Evolutionary conservation across 1,140 invertebrate genomes (phyloP).

Genomic region (Zaprionus nigranus): DNA sequence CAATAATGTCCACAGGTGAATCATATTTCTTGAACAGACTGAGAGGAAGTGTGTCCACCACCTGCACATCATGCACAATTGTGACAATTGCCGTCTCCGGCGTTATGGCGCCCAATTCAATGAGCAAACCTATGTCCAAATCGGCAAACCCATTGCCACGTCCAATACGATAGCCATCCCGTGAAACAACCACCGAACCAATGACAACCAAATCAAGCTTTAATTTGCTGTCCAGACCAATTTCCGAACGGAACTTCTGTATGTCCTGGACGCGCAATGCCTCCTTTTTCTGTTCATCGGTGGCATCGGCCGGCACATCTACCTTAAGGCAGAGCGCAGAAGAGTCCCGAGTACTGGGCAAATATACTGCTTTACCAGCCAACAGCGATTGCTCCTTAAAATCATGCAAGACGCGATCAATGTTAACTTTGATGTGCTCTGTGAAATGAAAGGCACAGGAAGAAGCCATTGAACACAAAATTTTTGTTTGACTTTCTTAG

Average conservation of each 20-base stretch:
- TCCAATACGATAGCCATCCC: slow-evolving; percentile 91
- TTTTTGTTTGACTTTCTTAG: neutral
- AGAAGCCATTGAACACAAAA: neutral
- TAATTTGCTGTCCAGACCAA: slow-evolving; percentile 87
- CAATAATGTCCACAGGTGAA: slow-evolving; percentile 92
- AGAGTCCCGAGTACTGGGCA: slow-evolving; percentile 90
- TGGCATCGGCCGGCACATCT: slow-evolving; percentile 86
- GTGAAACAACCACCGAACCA: slow-evolving; percentile 93
- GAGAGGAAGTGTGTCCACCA: slow-evolving; percentile 89
- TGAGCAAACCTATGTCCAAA: slow-evolving; percentile 92
- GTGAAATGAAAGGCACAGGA: neutral
- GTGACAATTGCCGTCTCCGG: slow-evolving; percentile 90
- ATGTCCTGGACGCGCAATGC: slow-evolving; percentile 89
- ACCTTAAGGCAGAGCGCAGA: slow-evolving; percentile 90
- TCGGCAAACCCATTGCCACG: slow-evolving; percentile 94
- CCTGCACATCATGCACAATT: slow-evolving; percentile 94
- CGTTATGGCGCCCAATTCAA: slow-evolving; percentile 90
- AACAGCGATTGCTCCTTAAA: slow-evolving; percentile 88
- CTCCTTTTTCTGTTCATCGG: slow-evolving; percentile 87
- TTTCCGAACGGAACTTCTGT: slow-evolving; percentile 88
- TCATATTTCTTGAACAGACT: slow-evolving; percentile 91
- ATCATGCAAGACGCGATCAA: slow-evolving; percentile 88
- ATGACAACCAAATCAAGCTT: slow-evolving; percentile 91
- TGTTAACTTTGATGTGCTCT: slow-evolving; percentile 87
- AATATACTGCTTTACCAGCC: slow-evolving; percentile 90